A percentile compares a stretch with the other conserved stretches of the same genome.
phyloP scores from a whole-genome alignment of 2,888 invertebrate species.

The Hypsopygia costalis region DNA sequence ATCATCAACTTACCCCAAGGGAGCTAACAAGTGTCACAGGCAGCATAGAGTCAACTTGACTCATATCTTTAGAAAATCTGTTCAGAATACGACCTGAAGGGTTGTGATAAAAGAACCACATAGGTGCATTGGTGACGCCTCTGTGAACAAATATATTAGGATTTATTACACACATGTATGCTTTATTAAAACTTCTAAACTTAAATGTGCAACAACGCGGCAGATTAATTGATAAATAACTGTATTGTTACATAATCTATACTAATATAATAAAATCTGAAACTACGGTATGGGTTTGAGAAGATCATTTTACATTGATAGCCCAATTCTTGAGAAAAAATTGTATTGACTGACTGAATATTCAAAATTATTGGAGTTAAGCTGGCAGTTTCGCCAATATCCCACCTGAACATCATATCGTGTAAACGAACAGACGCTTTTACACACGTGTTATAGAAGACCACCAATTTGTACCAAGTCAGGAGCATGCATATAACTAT shows the following conservation, averaged over 20 bases:
- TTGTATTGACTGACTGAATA: too few species aligned
- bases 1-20: conserved; percentile 63
- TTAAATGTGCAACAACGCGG: too few species aligned
- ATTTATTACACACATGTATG: too few species aligned
- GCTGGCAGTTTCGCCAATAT: too few species aligned
- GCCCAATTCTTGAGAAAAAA: too few species aligned
- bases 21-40: conserved; percentile 78
- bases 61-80: conserved; percentile 86
- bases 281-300: too few species aligned
- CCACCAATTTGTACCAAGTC: conserved; percentile 78
- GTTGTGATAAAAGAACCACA: conserved; percentile 90
- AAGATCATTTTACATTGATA: too few species aligned
- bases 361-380: too few species aligned
- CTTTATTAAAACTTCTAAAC: too few species aligned
- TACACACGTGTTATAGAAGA: conserved; percentile 88
- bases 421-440: conserved; percentile 88
- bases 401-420: conserved; percentile 85
- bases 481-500: conserved; percentile 72
- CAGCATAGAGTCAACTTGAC: conserved; percentile 74
- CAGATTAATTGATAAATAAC: too few species aligned
- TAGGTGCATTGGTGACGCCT: conserved; percentile 84
- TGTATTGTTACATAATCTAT: too few species aligned
- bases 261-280: too few species aligned
- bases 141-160: conserved; percentile 36
- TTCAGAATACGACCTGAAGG: conserved; percentile 82